Percentiles rank a stretch among this genome's conserved stretches.
phyloP scores from a whole-genome alignment of 2,797 vertebrate species.

The Huso huso region DNA sequence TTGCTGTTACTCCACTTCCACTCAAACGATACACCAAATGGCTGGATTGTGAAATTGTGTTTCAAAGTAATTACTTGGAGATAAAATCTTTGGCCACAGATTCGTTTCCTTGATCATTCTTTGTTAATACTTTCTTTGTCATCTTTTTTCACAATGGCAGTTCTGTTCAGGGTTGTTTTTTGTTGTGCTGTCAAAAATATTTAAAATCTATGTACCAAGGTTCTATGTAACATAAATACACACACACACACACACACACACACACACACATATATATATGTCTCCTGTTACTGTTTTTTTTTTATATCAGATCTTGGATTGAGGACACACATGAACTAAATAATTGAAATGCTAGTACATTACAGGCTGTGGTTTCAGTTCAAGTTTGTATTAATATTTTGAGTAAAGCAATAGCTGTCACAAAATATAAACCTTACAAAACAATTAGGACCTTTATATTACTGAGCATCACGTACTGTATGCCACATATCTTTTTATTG shows the following conservation, averaged over 20 bases:
- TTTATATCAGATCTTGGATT: too few relatives aligned
- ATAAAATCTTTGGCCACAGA: not conserved
- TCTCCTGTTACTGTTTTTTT: too few relatives aligned
- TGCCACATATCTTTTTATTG: not conserved
- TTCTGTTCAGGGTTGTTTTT: not conserved
- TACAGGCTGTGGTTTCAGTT: too few relatives aligned
- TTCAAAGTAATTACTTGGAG: not conserved
- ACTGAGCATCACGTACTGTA: not conserved
- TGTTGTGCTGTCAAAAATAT: too few relatives aligned
- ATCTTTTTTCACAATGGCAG: not conserved
- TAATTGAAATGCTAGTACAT: too few relatives aligned
- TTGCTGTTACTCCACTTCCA: not conserved
- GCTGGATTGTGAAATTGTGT: conserved; percentile 1
- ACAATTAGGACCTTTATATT: not conserved
- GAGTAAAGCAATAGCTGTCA: too few relatives aligned
- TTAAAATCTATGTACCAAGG: too few relatives aligned
- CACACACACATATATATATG: too few relatives aligned
- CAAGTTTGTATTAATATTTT: too few relatives aligned
- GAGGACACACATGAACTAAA: too few relatives aligned
- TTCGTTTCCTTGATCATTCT: not conserved
- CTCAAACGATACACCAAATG: conserved; percentile 2
- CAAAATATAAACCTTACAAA: not conserved
- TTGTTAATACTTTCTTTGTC: not conserved
- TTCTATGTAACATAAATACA: too few relatives aligned
- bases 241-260: too few relatives aligned